phyloP scores from a whole-genome alignment of 2,888 invertebrate genomes.

The Athrips mouffetella region DNA sequence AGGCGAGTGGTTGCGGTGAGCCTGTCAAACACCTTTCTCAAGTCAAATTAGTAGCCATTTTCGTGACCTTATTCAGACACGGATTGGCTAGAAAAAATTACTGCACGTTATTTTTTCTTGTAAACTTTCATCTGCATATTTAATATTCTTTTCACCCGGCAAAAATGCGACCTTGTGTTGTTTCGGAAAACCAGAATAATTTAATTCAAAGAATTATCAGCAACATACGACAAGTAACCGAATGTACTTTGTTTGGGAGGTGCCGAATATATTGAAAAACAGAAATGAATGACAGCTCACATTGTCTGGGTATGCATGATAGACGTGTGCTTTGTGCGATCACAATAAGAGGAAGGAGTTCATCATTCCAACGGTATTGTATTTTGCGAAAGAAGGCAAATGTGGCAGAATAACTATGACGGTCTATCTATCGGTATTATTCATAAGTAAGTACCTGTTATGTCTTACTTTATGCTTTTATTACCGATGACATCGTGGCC shows the following conservation, averaged over 20 bases:
- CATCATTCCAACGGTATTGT: conserved; percentile 16
- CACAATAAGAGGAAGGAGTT: conserved; percentile 15
- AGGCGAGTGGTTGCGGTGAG: conserved; percentile 1
- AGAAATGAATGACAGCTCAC: conserved; percentile 21
- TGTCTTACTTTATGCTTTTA: no score
- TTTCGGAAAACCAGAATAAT: no score
- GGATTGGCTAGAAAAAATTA: not conserved
- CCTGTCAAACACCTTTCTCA: conserved; percentile 5
- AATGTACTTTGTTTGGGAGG: conserved; percentile 16
- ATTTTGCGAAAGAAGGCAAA: conserved; percentile 6
- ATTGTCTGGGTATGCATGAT: conserved; percentile 14
- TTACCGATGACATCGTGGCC: no score
- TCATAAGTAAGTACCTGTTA: no score
- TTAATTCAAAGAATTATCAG: no score
- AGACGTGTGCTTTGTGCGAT: not conserved
- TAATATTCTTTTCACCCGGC: no score
- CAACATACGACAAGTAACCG: no score
- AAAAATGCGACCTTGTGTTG: no score
- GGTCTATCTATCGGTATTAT: no score
- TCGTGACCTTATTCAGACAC: not conserved
- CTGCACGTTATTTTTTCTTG: no score
- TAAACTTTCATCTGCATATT: no score
- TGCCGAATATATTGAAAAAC: conserved; percentile 18
- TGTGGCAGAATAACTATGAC: not conserved
- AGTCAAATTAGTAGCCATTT: not conserved